Conservation (phyloP, 2,113 vertebrate species). For the Osmerus mordax region DNA sequence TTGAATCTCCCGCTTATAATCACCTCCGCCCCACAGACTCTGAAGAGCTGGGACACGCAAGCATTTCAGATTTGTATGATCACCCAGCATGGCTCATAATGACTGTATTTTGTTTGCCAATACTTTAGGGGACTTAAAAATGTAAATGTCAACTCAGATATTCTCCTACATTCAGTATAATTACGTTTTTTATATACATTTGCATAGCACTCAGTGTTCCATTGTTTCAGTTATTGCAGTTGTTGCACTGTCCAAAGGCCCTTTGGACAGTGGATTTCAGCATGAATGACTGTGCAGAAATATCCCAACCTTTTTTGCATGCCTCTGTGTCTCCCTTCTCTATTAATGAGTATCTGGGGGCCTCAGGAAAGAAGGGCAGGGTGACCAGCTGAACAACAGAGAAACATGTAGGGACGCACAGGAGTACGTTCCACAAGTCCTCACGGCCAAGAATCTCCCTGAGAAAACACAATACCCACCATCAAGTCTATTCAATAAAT, state of each 20-base stretch:
- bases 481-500: not conserved
- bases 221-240: not conserved
- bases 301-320: constrained; percentile 65
- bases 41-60: constrained; percentile 60
- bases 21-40: constrained; percentile 69
- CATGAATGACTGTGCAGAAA: not conserved
- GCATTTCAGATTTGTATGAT: not conserved
- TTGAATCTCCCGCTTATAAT: constrained; percentile 70
- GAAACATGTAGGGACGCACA: constrained; percentile 56
- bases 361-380: constrained; percentile 70
- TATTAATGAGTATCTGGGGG: constrained; percentile 72
- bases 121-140: not conserved
- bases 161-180: not conserved
- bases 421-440: constrained; percentile 67
- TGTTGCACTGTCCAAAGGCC: not conserved
- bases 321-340: constrained; percentile 62
- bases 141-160: not conserved
- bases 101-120: too few species aligned
- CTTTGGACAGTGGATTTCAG: constrained; percentile 3
- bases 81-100: too few species aligned
- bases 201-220: not conserved
- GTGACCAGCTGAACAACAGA: constrained; percentile 52
- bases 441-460: constrained; percentile 71
- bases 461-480: not conserved
- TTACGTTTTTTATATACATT: not conserved